Evolutionary conservation across 1,140 invertebrate species (phyloP), one percentile per base, ranked within the genome.

Genomic region (Cecropterus lyciades): DNA sequence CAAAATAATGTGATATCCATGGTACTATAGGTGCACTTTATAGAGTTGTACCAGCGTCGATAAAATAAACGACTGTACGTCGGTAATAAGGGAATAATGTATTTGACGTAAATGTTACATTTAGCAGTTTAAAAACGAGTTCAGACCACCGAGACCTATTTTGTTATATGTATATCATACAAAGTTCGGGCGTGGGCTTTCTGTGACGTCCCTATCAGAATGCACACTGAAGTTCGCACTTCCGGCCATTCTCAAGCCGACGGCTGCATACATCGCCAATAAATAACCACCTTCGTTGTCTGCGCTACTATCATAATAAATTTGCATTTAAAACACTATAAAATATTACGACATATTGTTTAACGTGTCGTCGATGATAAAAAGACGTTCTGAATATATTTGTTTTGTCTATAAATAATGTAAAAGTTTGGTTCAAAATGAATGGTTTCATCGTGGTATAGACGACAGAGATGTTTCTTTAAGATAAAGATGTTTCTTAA

Each of bases 231-330:
- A 59, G 73, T 76, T 43, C 43, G 60, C 51, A 67, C 67, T 77
- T 85, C 83, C 83, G 79, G 72, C 68, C 70, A 67, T 79, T 64
- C 69, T 57, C 69, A 63, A 46, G 65, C 43, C 67, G 65, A 30
- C 43, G 73, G 67, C 56, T 67, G 68, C 66, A 37, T 67, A 59
- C 64, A 68, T 71, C 67, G 63, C 69, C 63, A 73, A 77, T 77
- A 80, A 80, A 79, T 71, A 76, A 73, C 51, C 59, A 42, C 40
- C 45, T 63, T 65, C 27, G 40, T 56, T 46, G 33, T 64, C 59
- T 15, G 33, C 37, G 9, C 20, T 27, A 15, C 40, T 43, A 57
- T 46, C 55, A 56, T 56, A 57, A n/a, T 30, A 3, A 33, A 53
- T 53, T 53, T 30, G 51, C 51, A 53, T 53, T 64, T 59, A 66